Evolutionary conservation across 2,888 invertebrate genomes (phyloP), one percentile per base, ranked within the genome.

Genomic region (Panzeria rudis): DNA sequence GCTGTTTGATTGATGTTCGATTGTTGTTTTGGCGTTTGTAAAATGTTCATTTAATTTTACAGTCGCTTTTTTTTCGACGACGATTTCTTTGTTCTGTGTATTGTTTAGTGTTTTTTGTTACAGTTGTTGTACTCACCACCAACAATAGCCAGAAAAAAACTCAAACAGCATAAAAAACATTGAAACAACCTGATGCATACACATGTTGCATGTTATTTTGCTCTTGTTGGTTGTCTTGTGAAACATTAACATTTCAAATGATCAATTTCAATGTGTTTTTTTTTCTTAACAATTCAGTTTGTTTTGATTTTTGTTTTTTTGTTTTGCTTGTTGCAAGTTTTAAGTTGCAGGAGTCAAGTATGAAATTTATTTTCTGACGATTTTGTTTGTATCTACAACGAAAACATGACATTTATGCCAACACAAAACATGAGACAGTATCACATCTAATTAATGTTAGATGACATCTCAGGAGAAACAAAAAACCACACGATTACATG

Each of bases 1-100:
- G 88, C 86, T 88, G 88, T 87, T 90, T 90, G 91, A 90, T 90
- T 90, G 91, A 90, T 90, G 89, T 90, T 90, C 89, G 88, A 89
- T 89, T 89, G 89, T 89, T 84, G 84, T 77, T 84, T 86, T 87
- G 79, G 80, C 80, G 64, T 86, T 80, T 78, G 68, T 84, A 84
- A 81, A 73, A 83, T 86, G 86, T 86, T 85, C 81, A 66, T 83
- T 86, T 85, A 86, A 86, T 86, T 86, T 85, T 83, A 83, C 80
- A 81, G 84, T 84, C 69, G 61, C 50, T 50, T 62, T 64, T 72
- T 81, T 68, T 72, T 78, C 44, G 54, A 54, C 23, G 79, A 72
- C 64, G 64, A 56, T 72, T 64, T 38, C 64, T 80, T 80, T 72
- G 64, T 72, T 47, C 59, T 69, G 62, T 59, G 50, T 62, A 8